Evolutionary conservation across 2,888 invertebrate genomes (phyloP).

Genomic region (Synanthedon vespiformis): DNA sequence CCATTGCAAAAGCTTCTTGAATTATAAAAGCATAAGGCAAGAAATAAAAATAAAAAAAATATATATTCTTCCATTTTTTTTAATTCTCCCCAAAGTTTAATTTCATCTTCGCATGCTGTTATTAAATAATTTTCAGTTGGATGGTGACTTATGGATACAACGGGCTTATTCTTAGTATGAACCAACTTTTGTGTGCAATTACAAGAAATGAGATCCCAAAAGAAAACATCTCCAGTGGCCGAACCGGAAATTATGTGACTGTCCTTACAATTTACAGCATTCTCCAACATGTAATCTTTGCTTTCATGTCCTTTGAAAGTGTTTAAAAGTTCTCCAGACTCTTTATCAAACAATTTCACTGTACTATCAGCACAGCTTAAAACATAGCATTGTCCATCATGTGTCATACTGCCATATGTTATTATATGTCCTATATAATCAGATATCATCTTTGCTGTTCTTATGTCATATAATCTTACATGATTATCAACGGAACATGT

Average conservation of each 20-base stretch:
- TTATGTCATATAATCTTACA: slow-evolving; percentile 89
- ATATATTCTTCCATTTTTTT: slow-evolving; percentile 25
- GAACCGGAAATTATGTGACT: slow-evolving; percentile 91
- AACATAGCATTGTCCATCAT: slow-evolving; percentile 93
- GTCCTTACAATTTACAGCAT: slow-evolving; percentile 86
- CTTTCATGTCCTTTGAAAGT: slow-evolving; percentile 87
- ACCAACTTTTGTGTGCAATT: slow-evolving; percentile 47
- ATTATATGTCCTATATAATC: slow-evolving; percentile 91
- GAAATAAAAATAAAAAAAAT: background rate
- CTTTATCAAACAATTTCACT: slow-evolving; percentile 89
- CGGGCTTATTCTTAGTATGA: slow-evolving; percentile 71
- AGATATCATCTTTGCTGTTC: slow-evolving; percentile 83
- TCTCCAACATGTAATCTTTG: slow-evolving; percentile 88
- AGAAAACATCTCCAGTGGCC: slow-evolving; percentile 84
- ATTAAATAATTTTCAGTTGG: slow-evolving; percentile 79
- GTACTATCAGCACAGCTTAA: slow-evolving; percentile 86
- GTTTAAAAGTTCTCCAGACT: slow-evolving; percentile 52
- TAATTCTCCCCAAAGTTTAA: slow-evolving; percentile 75
- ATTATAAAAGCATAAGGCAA: background rate
- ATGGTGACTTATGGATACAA: slow-evolving; percentile 86
- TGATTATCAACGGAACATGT: slow-evolving; percentile 91
- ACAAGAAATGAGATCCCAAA: slow-evolving; percentile 90
- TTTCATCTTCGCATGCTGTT: slow-evolving; percentile 79
- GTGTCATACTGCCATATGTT: slow-evolving; percentile 85
- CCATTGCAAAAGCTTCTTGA: too few relatives aligned